A percentile compares a stretch with the other conserved stretches of the same genome.
Evolutionary conservation across 1,140 invertebrate species (phyloP).

Genomic region (Nasonia longicornis): DNA sequence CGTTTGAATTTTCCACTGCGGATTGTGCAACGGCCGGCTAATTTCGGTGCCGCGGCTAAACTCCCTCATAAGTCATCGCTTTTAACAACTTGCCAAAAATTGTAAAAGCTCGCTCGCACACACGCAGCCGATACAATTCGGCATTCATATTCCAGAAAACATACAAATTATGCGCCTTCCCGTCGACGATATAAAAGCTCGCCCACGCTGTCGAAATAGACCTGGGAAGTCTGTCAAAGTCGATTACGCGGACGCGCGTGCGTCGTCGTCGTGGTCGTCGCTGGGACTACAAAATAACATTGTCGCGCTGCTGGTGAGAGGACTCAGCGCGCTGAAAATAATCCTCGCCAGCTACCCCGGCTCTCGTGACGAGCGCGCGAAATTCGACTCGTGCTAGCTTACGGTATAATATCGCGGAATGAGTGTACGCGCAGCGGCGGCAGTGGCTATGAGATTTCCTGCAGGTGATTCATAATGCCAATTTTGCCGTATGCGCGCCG

Average conservation of each 20-base stretch:
- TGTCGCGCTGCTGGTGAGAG: not conserved
- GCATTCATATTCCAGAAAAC: not conserved
- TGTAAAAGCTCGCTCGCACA: constrained; percentile 3
- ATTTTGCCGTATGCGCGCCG: not conserved
- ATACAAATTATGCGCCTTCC: not conserved
- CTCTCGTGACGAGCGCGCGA: not conserved
- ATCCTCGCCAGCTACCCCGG: not conserved
- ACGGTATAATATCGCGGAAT: not conserved
- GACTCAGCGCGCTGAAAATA: not conserved
- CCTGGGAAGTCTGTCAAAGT: not conserved
- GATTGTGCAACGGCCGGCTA: constrained; percentile 22
- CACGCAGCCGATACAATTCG: not conserved
- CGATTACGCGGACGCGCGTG: not conserved
- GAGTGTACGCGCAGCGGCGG: not conserved
- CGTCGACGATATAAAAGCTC: not conserved
- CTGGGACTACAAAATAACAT: not conserved
- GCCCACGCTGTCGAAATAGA: not conserved
- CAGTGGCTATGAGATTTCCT: constrained; percentile 6
- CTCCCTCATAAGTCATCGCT: constrained; percentile 37
- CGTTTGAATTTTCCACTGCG: not conserved
- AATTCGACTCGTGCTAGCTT: not conserved
- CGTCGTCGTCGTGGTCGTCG: not conserved
- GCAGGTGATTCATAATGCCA: constrained; percentile 6
- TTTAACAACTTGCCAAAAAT: constrained; percentile 37
- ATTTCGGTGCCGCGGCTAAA: constrained; percentile 3